Evolutionary conservation across 2,797 vertebrate species (phyloP), one percentile per base, ranked within the genome.

Genomic region (Anabas testudineus): DNA sequence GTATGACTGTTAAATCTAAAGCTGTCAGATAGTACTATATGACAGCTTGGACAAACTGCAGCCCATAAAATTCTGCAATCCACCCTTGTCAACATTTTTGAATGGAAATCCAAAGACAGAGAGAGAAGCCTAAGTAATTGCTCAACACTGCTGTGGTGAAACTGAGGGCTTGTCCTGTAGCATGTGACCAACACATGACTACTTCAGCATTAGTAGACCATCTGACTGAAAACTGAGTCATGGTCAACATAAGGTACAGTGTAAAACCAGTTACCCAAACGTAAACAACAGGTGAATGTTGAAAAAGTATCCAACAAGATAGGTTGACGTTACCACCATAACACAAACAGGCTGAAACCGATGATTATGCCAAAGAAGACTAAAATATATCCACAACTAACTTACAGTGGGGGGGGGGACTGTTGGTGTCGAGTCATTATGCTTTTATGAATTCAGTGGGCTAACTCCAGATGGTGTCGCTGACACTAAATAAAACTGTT

Each of bases 101-200:
- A 79, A 71, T 48, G 41, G n/a, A 21, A 67, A 47, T 49, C 8
- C 18, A 46, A 26, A 62, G 28, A 47, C 47, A 21, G 58, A 34
- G 1, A 30, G 1, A 34, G 18, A 64, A 75, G 48, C 64, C 61
- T 71, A 28, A 49, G 4, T 7, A 47, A 66, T 83, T 88, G 71
- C 87, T 85, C 71, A 90, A 84, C 53, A 48, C 64, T 89, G 78
- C 88, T 78, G 84, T 94, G 95, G 94, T 93, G 95, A 94, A 97
- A 96, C 90, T 90, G 62, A 89, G 90, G 78, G 71, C 87, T 71
- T 81, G 79, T 90, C 75, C 80, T 72, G 39, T 68, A 64, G 71
- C 97, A 97, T 96, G 96, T 98, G 97, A 97, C 91, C 93, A 70
- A 92, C 96, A 96, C 95, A 96, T 97, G 97, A 97, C 96, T 88